Evolutionary conservation across 2,888 invertebrate genomes (phyloP), one percentile per base, ranked within the genome.

Genomic region (Drosophila mercatorum): DNA sequence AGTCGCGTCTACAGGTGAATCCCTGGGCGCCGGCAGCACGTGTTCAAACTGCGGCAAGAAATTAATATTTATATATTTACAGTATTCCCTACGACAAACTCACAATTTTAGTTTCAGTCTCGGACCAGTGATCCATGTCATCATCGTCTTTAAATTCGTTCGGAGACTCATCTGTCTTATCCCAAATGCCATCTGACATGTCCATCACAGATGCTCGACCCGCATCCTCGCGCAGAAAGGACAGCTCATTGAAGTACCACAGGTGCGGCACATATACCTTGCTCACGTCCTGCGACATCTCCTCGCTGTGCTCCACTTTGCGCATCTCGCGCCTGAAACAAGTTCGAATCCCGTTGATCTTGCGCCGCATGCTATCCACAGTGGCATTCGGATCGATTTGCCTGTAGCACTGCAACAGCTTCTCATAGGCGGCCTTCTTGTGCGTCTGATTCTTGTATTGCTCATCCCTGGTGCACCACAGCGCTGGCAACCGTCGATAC

Each of bases 231-330:
- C 70, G 65, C 17, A 81, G 46, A 40, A 81, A 82, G 10, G 7
- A 31, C 17, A 79, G 12, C 7, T 74, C 44, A 1, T 51, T 52
- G 40, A 43, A 79, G 43, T 79, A 79, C 82, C 79, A 79, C 53
- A 79, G 44, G 6, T 81, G 66, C 0, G 79, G 79, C 57, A 70
- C 79, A 12, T 81, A 79, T 2, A 78, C 14, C 0, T 65, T 56
- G 1, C 22, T 47, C 0, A 17, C 14, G 0, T 17, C 43, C 12
- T 55, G 43, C 28, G 0, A 10, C 14, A 3, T 26, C 11, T 12
- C 69, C 75, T 82, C 68, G 51, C 80, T 75, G 5, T 47, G 53
- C 58, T 80, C 60, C n/a, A 82, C 83, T 31, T 67, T 83, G 17
- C 83, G 79, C 55, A 71, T 7, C 6, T 79, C 79, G 17, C 80